These are phyloP conservation scores for Calosoma granatense DNA, from an alignment of 1,140 invertebrate genomes.

Conservation along the genomic window DNA sequence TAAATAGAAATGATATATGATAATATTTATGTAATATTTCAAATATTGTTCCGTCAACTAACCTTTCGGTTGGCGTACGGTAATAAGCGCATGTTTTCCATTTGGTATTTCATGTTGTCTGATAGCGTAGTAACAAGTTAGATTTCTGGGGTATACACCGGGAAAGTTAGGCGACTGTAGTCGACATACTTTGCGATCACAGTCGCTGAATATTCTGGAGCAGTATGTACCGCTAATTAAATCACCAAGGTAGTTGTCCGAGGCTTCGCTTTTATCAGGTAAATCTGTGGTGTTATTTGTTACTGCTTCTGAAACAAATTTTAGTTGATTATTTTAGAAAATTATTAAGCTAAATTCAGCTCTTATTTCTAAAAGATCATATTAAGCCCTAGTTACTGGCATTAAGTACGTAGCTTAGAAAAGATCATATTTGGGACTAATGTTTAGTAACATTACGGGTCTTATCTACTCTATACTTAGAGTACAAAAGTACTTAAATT, in stretches of 20 bases:
- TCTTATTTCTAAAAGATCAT: too few species aligned
- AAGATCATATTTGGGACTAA: too few species aligned
- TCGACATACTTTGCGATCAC: conserved; percentile 73
- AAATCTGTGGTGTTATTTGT: conserved; percentile 31
- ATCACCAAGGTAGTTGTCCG: conserved; percentile 66
- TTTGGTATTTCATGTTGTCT: conserved; percentile 63
- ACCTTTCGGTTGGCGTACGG: conserved; percentile 63
- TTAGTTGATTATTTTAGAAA: too few species aligned
- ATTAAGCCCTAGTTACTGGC: too few species aligned
- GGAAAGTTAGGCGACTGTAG: conserved; percentile 87
- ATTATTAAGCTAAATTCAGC: too few species aligned
- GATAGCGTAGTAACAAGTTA: conserved; percentile 81
- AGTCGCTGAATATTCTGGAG: conserved; percentile 79
- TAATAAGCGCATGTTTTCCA: conserved; percentile 72
- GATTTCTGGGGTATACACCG: conserved; percentile 79
- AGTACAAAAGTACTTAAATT: too few species aligned
- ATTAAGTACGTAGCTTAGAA: too few species aligned
- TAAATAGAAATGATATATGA: too few species aligned
- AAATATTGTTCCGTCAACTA: too few species aligned
- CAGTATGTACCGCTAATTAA: conserved; percentile 82
- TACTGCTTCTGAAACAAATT: neutral
- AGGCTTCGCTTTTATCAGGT: conserved; percentile 25
- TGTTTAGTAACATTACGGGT: too few species aligned
- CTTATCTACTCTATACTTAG: too few species aligned
- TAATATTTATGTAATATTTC: too few species aligned